Evolutionary conservation across 2,888 invertebrate species (phyloP), one percentile per base, ranked within the genome.

Genomic region (Aricia artaxerxes): DNA sequence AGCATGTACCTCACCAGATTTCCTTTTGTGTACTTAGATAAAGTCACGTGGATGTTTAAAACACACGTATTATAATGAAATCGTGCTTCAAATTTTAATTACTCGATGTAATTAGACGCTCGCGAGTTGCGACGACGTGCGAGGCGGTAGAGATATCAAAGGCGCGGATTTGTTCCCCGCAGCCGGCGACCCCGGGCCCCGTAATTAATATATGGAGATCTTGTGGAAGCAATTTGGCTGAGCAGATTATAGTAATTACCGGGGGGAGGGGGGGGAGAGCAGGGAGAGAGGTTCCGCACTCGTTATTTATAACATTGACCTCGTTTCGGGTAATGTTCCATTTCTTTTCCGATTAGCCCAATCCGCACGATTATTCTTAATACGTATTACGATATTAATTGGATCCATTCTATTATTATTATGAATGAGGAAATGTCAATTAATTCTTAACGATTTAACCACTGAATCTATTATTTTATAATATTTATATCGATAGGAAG

Each of bases 201-300:
- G 69, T 69, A 69, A 69, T 69, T 69, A 69, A 69, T 69, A 38
- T 69, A 35, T 69, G 69, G 69, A 69, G 69, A 69, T 69, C 35
- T 69, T 11, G 35, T 16, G 69, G 5, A 69, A 69, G 69, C 69
- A 69, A 69, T 69, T 69, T 69, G 69, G 69, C 35, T 69, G 35
- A 69, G 69, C 69, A 69, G 69, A 69, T 69, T 69, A 69, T 69
- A 69, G 69, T 69, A 69, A 69, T 69, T 69, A 69, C 69, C 69
- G 35, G 35, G 69, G 35, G 13, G 35, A 3, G 4, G 31, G 3
- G 4, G 7, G 3, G 9, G 64, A 4, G 6, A 3, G 44, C 4
- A 4, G 44, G 44, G 4, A 3, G 44, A 7, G 16, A 16, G 3
- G 16, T 57, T 2, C 35, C 69, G 35, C 5, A 69, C 35, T 69